phyloP scores from a whole-genome alignment of 2,888 invertebrate species.

The Orchestes rusci region DNA sequence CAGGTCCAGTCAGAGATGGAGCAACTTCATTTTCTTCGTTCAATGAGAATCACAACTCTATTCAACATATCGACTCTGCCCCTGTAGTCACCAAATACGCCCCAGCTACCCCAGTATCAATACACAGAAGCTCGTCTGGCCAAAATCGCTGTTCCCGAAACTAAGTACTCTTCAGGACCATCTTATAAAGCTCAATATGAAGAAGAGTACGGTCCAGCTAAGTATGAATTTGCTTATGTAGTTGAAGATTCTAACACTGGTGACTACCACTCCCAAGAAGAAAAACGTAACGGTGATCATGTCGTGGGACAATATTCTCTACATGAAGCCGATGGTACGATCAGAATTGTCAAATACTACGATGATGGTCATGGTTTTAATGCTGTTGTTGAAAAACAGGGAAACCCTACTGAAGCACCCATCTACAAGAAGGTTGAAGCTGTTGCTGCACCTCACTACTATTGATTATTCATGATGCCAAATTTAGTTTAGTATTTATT shows the following conservation, averaged over 20 bases:
- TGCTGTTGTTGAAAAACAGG: conserved; percentile 32
- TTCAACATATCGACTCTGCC: conserved; percentile 26
- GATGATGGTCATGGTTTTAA: conserved; percentile 13
- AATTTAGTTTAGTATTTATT: too few species aligned
- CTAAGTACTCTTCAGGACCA: too few species aligned
- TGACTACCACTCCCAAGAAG: conserved; percentile 50
- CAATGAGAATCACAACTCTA: conserved; percentile 28
- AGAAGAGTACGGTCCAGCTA: conserved; percentile 42
- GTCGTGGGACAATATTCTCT: too few species aligned
- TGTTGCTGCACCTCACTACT: conserved; percentile 12
- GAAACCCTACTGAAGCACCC: conserved; percentile 15
- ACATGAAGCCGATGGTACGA: conserved; percentile 40
- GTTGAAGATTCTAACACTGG: conserved; percentile 44
- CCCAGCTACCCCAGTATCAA: conserved; percentile 6
- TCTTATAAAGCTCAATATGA: too few species aligned
- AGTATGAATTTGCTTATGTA: conserved; percentile 47
- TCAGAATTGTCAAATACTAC: conserved; percentile 49
- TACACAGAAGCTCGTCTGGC: too few species aligned
- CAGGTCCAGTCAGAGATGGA: too few species aligned
- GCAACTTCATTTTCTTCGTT: conserved; percentile 19
- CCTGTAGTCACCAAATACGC: conserved; percentile 13
- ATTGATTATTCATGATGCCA: too few species aligned
- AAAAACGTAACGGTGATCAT: too few species aligned
- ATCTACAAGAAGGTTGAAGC: conserved; percentile 17
- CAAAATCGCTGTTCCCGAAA: conserved; percentile 20